These are phyloP conservation scores for Montifringilla adamsi DNA, from an alignment of 2,113 vertebrate genomes.

Conservation along the genomic window DNA sequence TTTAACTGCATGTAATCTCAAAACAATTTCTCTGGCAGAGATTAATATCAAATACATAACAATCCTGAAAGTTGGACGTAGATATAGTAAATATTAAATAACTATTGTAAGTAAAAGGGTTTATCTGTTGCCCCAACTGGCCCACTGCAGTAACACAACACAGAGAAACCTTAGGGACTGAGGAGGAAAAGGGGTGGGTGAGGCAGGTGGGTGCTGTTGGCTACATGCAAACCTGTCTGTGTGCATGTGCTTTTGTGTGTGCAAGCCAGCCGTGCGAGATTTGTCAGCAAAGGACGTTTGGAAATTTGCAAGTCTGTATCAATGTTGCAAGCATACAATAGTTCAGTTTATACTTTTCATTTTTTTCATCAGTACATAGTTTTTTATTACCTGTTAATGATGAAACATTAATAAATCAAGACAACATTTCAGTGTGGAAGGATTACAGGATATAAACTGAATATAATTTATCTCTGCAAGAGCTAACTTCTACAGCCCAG, in stretches of 20 bases:
- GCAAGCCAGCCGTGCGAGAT: background rate
- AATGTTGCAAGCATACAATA: rapidly evolving
- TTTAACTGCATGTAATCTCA: background rate
- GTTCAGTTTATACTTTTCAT: background rate
- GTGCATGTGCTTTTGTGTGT: rapidly evolving
- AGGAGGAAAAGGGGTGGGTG: rapidly evolving
- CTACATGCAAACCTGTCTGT: background rate
- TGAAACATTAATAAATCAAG: background rate
- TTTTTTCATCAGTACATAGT: background rate
- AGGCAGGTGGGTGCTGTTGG: background rate
- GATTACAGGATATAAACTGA: background rate
- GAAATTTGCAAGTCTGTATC: background rate
- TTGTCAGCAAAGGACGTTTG: background rate
- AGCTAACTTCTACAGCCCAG: background rate
- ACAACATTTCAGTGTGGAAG: background rate
- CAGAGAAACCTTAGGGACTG: background rate
- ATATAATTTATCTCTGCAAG: background rate
- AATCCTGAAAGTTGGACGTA: background rate
- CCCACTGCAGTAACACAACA: background rate
- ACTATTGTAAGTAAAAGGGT: background rate
- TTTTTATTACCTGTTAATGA: background rate
- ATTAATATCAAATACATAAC: background rate
- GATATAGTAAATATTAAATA: background rate
- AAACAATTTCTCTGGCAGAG: background rate
- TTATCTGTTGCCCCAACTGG: background rate